Conservation (phyloP, 2,797 vertebrate species). For the Lacerta viridis region DNA sequence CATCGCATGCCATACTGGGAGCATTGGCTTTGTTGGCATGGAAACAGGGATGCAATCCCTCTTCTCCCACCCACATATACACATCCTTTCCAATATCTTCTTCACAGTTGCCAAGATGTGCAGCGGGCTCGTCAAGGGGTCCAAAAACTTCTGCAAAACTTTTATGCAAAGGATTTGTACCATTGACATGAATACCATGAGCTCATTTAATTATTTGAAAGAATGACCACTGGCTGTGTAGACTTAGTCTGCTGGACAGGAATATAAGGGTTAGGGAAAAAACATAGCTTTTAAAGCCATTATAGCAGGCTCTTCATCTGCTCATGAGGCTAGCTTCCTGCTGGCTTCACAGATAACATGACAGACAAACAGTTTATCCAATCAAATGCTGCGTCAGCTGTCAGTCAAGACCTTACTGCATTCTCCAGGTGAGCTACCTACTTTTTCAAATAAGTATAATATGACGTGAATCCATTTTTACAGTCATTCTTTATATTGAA, state of each 20-base stretch:
- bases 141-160: not conserved
- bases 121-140: too few species aligned
- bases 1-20: not conserved
- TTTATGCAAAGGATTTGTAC: not conserved
- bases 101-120: not conserved
- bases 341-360: not conserved
- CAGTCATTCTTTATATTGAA: not conserved
- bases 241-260: not conserved
- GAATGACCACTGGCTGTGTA: not conserved
- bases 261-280: not conserved
- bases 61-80: not conserved
- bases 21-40: not conserved
- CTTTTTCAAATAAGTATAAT: not conserved
- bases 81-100: not conserved
- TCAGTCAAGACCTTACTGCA: not conserved
- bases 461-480: not conserved
- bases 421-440: not conserved
- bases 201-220: not conserved
- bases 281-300: not conserved
- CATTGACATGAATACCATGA: not conserved
- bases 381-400: not conserved
- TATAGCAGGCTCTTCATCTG: not conserved
- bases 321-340: not conserved
- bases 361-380: not conserved
- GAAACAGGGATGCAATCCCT: not conserved